Base-by-base conservation (phyloP, 2,888 invertebrate genomes). In the Fragum whitleyi region DNA sequence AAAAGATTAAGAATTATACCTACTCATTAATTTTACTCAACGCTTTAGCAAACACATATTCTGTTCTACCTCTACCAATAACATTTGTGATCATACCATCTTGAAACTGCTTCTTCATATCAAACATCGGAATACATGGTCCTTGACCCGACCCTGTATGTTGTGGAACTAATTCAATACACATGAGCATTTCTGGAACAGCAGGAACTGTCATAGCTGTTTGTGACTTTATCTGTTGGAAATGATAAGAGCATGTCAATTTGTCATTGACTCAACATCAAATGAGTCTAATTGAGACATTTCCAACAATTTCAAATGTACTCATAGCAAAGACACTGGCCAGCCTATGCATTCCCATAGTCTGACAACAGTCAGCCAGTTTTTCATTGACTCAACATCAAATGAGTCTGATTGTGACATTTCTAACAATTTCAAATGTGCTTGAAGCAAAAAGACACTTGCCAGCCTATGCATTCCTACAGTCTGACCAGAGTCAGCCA, bases 1-100 rank as follows among this genome's bases (percentile, higher is more conserved):
- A 6, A 6, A 36, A 36, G 32, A 36, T 36, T 6, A 36, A 36
- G 14, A 47, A 47, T 47, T 19, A 23, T 2, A 65, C 61, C 29
- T 29, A 88, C 88, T 79, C 85, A 55, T 84, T 62, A 16, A 89
- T 32, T 28, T 61, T 69, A 11, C 74, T 29, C 55, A 62, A 11
- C 42, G 81, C 83, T 39, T 75, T 70, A 26, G 85, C 83, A 86
- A 86, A 90, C 55, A 89, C 26, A 70, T 78, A 86, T 53, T 89
- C 90, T 32, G 83, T 72, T 55, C 85, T 81, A 5, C 88, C 89
- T 32, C 72, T 70, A 19, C 80, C 77, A 32, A 86, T 74, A 14
- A 62, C 71, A 23, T 70, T 47, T 19, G 62, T 75, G 21, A 87
- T 62, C 68, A 70, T 59, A 11, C 83, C 76, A 62, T 87, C 77